Percentiles rank a stretch among this genome's conserved stretches.
phyloP scores from a whole-genome alignment of 1,140 invertebrate species.

The Doryteuthis pealeii region DNA sequence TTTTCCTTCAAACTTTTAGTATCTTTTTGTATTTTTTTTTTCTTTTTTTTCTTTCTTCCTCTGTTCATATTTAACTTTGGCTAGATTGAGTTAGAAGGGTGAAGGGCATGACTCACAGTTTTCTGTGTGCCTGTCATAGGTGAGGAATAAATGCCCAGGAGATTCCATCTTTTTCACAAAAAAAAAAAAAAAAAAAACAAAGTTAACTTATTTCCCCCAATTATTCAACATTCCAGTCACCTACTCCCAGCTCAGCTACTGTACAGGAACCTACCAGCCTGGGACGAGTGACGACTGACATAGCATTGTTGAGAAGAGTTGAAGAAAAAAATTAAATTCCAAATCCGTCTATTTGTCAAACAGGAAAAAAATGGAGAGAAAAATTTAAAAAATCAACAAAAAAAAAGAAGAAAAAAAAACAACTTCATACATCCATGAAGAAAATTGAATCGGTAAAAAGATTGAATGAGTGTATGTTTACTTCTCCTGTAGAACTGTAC shows the following conservation, averaged over 20 bases:
- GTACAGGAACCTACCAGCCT: not conserved
- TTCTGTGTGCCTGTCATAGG: not conserved
- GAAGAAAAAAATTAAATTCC: not conserved
- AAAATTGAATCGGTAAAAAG: not conserved
- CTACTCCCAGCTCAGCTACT: not conserved
- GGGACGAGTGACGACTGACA: not conserved
- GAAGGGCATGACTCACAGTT: not conserved
- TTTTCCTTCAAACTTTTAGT: too few relatives aligned
- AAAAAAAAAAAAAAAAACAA: too few relatives aligned
- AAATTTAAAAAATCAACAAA: too few relatives aligned
- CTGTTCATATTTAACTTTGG: too few relatives aligned
- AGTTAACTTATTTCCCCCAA: not conserved
- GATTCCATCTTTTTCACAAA: too few relatives aligned
- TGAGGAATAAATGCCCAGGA: not conserved
- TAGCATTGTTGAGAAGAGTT: not conserved
- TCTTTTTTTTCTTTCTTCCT: too few relatives aligned
- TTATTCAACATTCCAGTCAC: conserved; percentile 6
- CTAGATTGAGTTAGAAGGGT: not conserved
- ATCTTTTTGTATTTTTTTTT: too few relatives aligned
- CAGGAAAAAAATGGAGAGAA: conserved; percentile 9
- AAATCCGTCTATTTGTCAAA: conserved; percentile 8
- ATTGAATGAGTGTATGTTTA: not conserved
- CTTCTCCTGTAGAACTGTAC: conserved; percentile 8
- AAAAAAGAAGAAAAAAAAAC: not conserved
- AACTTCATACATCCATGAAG: too few relatives aligned